Percentiles rank a stretch among this genome's conserved stretches.
Conservation (phyloP, 2,888 invertebrate species). For the Thumatha senex region DNA sequence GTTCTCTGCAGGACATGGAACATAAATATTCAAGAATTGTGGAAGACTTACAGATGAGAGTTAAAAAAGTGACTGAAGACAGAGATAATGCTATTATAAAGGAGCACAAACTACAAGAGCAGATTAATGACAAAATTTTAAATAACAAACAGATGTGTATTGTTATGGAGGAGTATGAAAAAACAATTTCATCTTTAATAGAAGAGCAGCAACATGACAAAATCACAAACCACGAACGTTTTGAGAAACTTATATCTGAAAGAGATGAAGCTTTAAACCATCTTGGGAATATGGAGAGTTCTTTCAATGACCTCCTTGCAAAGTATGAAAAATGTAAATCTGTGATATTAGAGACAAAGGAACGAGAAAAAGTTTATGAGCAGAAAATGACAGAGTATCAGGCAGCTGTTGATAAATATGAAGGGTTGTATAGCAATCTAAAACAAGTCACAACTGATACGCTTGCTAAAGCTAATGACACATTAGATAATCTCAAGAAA, state of each 20-base stretch:
- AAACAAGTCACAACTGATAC: constrained; percentile 94
- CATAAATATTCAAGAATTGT: constrained; percentile 53
- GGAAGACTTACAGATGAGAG: constrained; percentile 59
- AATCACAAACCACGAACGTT: constrained; percentile 71
- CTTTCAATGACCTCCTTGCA: constrained; percentile 85
- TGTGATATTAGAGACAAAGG: constrained; percentile 77
- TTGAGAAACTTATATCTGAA: constrained; percentile 77
- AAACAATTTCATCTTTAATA: constrained; percentile 89
- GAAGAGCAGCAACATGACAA: constrained; percentile 88
- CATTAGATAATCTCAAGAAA: constrained; percentile 88
- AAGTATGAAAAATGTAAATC: constrained; percentile 86
- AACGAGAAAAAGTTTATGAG: constrained; percentile 86
- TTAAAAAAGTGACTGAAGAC: constrained; percentile 65
- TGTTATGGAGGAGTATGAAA: constrained; percentile 91
- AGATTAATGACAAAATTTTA: constrained; percentile 63
- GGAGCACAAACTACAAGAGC: constrained; percentile 62
- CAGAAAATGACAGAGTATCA: constrained; percentile 87
- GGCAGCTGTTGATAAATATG: constrained; percentile 87
- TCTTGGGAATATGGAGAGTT: constrained; percentile 84
- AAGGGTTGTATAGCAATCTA: constrained; percentile 91
- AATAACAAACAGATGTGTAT: constrained; percentile 83
- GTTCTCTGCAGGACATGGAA: constrained; percentile 61
- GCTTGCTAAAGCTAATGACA: constrained; percentile 88
- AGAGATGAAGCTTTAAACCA: constrained; percentile 84
- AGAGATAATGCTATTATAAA: constrained; percentile 53